Base-by-base conservation (phyloP, 64 coral and sea anemone species). In the Stichodactyla mertensii region DNA sequence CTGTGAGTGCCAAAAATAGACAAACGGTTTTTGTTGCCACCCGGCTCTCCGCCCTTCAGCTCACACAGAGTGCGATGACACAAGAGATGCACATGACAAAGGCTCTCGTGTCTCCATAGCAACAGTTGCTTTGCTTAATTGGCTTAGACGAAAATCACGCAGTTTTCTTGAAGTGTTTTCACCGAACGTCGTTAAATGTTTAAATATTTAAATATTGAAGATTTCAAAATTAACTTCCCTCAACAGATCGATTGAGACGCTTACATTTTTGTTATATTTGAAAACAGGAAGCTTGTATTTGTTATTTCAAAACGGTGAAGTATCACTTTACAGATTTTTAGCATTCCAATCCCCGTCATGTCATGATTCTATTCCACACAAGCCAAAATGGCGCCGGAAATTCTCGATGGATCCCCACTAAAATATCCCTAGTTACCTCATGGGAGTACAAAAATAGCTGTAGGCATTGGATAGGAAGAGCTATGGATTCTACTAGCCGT, bases 281-380 rank as follows among this genome's bases (percentile, higher is more conserved):
- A 74, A 26, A 74, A 74, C 69, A 74, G 69, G 69, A 74, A 74
- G 23, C 69, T 26, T 4, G 7, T 2, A 74, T 74, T 28, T 74
- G 22, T 26, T 31, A 74, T 74, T 74, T 74, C 22, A 14, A 74
- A 74, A 26, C 4, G 69, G 24, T 13, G 22, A 66, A 74, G 69
- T 74, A 74, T 74, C 69, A 74, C 24, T 74, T 74, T 74, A 74
- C 69, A 31, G 27, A 10, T 31, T 69, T 74, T 74, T 74, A 31
- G 22, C 69, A 74, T 74, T 74, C 69, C 26, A 13, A 74, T 74
- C 69, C 24, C 27, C 69, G 69, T 74, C 69, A 31, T 74, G 11
- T 74, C 69, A 74, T 74, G 69, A 74, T 27, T 74, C 26, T 23
- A 74, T 31, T 23, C 22, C 24, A 14, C 10, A 14, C 69, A 31